Conservation (phyloP, 2,888 invertebrate genomes). For the Oscheius sp. region DNA sequence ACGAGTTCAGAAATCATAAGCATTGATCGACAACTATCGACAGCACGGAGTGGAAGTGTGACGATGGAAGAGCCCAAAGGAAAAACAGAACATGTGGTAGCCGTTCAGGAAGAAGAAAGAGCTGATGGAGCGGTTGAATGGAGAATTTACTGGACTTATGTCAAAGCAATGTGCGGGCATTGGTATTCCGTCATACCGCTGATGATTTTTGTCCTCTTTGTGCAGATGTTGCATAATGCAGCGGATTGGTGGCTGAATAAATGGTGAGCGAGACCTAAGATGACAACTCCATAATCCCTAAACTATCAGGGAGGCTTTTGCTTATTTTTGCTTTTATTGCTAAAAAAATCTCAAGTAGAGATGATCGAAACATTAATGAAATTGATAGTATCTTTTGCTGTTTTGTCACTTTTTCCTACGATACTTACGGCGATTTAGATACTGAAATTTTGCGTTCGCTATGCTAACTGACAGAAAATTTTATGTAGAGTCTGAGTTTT, state of each 20-base stretch:
- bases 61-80: conserved; percentile 21
- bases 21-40: conserved; percentile 4
- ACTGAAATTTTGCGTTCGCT: too few species aligned
- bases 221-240: conserved; percentile 80
- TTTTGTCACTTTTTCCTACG: too few species aligned
- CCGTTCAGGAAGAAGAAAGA: conserved; percentile 31
- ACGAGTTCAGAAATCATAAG: conserved; percentile 19
- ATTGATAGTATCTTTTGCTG: too few species aligned
- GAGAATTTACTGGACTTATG: conserved; percentile 79
- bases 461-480: too few species aligned
- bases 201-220: conserved; percentile 76
- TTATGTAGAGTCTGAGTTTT: too few species aligned
- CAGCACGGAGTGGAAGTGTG: background rate
- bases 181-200: conserved; percentile 71
- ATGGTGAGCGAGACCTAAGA: conserved; percentile 79
- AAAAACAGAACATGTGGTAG: conserved; percentile 27
- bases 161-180: conserved; percentile 76
- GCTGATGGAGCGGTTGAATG: conserved; percentile 72
- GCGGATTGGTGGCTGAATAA: conserved; percentile 82
- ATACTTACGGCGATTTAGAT: too few species aligned
- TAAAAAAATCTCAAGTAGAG: too few species aligned
- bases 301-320: too few species aligned
- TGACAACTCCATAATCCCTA: too few species aligned
- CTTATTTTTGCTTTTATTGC: too few species aligned
- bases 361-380: too few species aligned